A percentile compares a stretch with the other conserved stretches of the same genome.
Conservation (phyloP, 2,888 invertebrate species). For the Aleiodes alternator region DNA sequence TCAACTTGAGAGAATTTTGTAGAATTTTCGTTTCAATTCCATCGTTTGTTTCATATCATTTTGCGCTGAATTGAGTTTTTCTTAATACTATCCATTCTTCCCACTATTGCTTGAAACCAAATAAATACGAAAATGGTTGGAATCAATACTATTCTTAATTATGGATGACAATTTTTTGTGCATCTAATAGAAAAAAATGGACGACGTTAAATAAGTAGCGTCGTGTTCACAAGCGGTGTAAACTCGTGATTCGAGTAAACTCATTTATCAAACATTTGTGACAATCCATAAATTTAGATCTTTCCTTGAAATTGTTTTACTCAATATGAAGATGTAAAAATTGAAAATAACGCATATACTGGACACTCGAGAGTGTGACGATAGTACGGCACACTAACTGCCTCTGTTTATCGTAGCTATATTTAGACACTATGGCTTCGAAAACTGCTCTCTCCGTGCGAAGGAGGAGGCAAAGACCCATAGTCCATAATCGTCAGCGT, state of each 20-base stretch:
- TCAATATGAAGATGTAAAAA: no score
- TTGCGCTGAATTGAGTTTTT: neutral
- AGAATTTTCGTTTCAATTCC: neutral
- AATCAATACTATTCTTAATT: no score
- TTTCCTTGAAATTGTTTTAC: no score
- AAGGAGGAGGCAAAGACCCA: constrained; percentile 23
- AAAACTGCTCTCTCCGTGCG: constrained; percentile 15
- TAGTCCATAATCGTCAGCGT: constrained; percentile 24
- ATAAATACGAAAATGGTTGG: no score
- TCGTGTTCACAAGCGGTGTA: no score
- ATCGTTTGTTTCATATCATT: neutral
- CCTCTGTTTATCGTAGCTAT: constrained; percentile 72
- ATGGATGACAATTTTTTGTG: no score
- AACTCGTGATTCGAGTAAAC: no score
- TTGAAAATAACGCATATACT: neutral
- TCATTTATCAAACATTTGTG: no score
- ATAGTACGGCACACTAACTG: constrained; percentile 67
- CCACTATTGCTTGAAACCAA: no score
- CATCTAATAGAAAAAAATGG: no score
- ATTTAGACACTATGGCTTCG: constrained; percentile 70
- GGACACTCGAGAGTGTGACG: constrained; percentile 31
- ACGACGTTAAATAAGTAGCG: no score
- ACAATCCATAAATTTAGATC: no score
- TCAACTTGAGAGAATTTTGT: neutral
- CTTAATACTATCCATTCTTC: neutral